Evolutionary conservation across 2,888 invertebrate genomes (phyloP).

Genomic region (Octodonta nipae): DNA sequence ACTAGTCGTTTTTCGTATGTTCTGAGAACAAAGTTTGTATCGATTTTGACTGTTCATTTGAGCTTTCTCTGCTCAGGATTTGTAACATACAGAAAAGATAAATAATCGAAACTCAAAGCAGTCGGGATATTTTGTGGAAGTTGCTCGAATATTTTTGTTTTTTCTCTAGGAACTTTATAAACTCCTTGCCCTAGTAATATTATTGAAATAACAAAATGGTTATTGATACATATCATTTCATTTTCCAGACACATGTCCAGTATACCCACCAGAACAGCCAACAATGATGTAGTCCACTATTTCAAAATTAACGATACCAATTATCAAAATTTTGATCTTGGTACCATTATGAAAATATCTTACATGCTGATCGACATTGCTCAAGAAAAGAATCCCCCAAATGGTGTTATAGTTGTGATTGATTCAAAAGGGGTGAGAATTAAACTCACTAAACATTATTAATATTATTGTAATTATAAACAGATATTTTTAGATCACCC

Average conservation of each 20-base stretch:
- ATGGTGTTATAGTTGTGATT: conserved; percentile 22
- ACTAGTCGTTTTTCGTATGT: too few relatives aligned
- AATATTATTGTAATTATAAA: neutral
- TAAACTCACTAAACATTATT: neutral
- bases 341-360: conserved; percentile 19
- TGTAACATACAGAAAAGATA: too few relatives aligned
- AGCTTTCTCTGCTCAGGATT: too few relatives aligned
- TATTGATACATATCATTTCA: neutral
- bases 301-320: conserved; percentile 21
- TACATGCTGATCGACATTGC: conserved; percentile 24
- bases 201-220: too few relatives aligned
- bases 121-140: too few relatives aligned
- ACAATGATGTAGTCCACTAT: conserved; percentile 22
- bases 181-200: too few relatives aligned
- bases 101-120: too few relatives aligned
- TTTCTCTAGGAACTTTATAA: too few relatives aligned
- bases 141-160: too few relatives aligned
- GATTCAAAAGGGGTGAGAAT: conserved; percentile 24
- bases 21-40: too few relatives aligned
- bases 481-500: conserved; percentile 18
- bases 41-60: too few relatives aligned
- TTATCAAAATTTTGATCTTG: conserved; percentile 22
- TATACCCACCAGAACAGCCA: conserved; percentile 19
- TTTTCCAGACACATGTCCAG: conserved; percentile 20
- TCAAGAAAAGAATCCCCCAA: conserved; percentile 21